A percentile compares a stretch with the other conserved stretches of the same genome.
phyloP scores from a whole-genome alignment of 2,113 vertebrate species.

The Parotia lawesii region DNA sequence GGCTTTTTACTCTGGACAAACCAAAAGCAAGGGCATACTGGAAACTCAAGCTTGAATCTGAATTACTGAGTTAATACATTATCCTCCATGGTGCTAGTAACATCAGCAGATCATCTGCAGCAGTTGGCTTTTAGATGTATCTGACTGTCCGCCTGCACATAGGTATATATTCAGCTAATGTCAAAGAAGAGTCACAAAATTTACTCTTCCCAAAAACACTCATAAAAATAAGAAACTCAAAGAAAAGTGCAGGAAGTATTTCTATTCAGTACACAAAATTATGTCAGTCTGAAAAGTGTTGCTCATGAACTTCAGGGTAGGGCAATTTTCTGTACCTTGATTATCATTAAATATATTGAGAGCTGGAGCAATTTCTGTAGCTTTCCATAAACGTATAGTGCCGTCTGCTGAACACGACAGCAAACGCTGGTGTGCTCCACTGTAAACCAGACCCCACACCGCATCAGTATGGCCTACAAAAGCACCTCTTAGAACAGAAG shows the following conservation, averaged over 20 bases:
- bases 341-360: conserved; percentile 89
- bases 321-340: conserved; percentile 76
- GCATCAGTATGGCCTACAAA: conserved; percentile 90
- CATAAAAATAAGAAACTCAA: background rate
- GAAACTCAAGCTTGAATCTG: background rate
- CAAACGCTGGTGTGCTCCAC: conserved; percentile 86
- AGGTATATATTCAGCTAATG: background rate
- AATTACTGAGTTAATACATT: background rate
- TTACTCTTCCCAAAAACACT: background rate
- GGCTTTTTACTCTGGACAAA: background rate
- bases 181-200: background rate
- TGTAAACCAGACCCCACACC: conserved; percentile 94
- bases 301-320: background rate
- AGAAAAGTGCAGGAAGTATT: background rate
- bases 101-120: background rate
- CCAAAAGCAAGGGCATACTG: background rate
- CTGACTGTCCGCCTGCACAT: rapidly evolving
- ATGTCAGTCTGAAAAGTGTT: background rate
- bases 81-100: background rate
- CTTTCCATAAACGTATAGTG: conserved; percentile 90
- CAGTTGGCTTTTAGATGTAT: background rate
- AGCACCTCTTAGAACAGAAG: conserved; percentile 86
- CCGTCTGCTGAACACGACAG: conserved; percentile 96
- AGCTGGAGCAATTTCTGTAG: conserved; percentile 83
- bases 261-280: background rate